A percentile compares a stretch with the other conserved stretches of the same genome.
Evolutionary conservation across 2,888 invertebrate species (phyloP).

Genomic region (Latheticus oryzae): DNA sequence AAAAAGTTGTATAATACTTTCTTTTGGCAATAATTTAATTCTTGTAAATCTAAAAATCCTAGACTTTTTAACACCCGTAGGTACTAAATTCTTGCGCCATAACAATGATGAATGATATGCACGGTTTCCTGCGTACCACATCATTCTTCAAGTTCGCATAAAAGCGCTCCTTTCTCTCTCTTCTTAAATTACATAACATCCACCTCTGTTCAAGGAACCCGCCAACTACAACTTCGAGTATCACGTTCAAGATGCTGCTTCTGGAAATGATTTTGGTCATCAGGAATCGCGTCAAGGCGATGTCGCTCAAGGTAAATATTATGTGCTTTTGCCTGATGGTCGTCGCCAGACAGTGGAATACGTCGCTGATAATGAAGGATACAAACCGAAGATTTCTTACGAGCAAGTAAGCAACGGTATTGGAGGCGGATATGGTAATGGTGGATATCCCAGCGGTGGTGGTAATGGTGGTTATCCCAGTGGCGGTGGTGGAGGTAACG

Average conservation of each 20-base stretch:
- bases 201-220: conserved; percentile 57
- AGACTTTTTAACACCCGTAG: conserved; percentile 3
- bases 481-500: conserved; percentile 58
- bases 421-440: conserved; percentile 51
- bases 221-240: conserved; percentile 76
- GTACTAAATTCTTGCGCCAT: conserved; percentile 13
- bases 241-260: conserved; percentile 72
- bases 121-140: conserved; percentile 7
- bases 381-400: conserved; percentile 74
- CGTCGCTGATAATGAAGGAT: conserved; percentile 74
- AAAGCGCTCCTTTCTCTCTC: conserved; percentile 3
- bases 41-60: conserved; percentile 16
- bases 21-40: conserved; percentile 20
- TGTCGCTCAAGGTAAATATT: conserved; percentile 77
- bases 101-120: conserved; percentile 9
- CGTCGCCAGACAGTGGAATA: conserved; percentile 76
- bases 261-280: conserved; percentile 78
- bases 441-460: conserved; percentile 42
- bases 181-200: too few relatives aligned
- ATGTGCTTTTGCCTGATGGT: conserved; percentile 76
- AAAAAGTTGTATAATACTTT: conserved; percentile 6
- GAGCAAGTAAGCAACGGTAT: conserved; percentile 62
- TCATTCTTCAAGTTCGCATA: conserved; percentile 5
- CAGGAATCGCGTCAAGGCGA: conserved; percentile 74
- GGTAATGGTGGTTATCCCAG: conserved; percentile 57